Evolutionary conservation across 2,113 vertebrate species (phyloP), one percentile per base, ranked within the genome.

Genomic region (Phyllostomus hastatus): DNA sequence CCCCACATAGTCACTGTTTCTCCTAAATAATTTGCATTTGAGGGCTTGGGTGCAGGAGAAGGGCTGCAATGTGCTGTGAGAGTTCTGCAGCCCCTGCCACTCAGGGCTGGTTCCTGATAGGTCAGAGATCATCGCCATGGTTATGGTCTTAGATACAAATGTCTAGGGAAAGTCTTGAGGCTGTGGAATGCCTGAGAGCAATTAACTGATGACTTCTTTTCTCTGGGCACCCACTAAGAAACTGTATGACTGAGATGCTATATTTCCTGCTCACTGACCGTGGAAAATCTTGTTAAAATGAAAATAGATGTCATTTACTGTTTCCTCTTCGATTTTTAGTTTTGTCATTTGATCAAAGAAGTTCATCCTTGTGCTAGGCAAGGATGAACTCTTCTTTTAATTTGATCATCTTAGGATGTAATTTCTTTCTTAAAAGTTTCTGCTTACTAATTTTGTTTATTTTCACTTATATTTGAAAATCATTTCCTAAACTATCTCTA

Each of bases 351-450:
- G 46, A 11, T 69, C 38, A 79, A n/a, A 90, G 22, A 90, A 46
- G 15, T 59, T 76, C 17, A 50, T 38, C 38, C 20, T 0, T 70
- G 4, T 89, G 6, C 88, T 66, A 79, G 43, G 16, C 41, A 93
- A 35, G 31, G 38, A 41, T 41, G 38, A 97, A 86, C 96, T 95
- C 33, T 59, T 96, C 83, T 92, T 94, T 95, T 24, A 78, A 57
- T 90, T 26, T 81, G 50, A 46, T 52, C 7, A 67, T 61, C 41
- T 38, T 16, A 4, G 41, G 64, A 84, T 28, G 70, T 0, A 35
- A 15, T 2, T 4, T 17, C 69, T 69, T 76, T 80, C 76, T 31
- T 92, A 70, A 61, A 64, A 10, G 5, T 85, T 75, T 89, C 79
- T 88, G 52, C 22, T 59, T 35, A 6, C 78, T 31, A 6, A 38